Evolutionary conservation across 1,140 invertebrate genomes (phyloP).

Genomic region (Rhagoletis zephyria): DNA sequence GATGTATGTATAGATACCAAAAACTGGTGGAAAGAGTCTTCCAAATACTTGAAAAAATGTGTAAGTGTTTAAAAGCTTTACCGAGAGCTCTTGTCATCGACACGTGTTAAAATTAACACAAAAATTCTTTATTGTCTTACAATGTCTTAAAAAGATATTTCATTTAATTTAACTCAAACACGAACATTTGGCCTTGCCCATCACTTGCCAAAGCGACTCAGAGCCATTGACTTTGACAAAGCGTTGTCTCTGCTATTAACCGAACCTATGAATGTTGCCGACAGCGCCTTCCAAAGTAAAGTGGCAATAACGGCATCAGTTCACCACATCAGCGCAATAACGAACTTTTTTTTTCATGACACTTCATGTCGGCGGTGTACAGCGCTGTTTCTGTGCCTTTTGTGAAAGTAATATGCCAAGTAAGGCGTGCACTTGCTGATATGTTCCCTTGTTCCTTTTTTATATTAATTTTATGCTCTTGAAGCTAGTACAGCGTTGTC

Average conservation of each 20-base stretch:
- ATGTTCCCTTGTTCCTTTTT: slow-evolving; percentile 51
- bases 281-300: background rate
- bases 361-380: background rate
- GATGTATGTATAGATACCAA: too few species aligned
- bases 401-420: slow-evolving; percentile 32
- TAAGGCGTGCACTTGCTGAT: slow-evolving; percentile 45
- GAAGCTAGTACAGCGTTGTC: slow-evolving; percentile 6
- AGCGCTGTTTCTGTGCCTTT: slow-evolving; percentile 3
- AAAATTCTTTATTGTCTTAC: too few species aligned
- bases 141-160: background rate
- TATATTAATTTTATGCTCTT: background rate
- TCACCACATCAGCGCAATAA: slow-evolving; percentile 33
- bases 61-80: too few species aligned
- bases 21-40: too few species aligned
- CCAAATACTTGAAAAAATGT: too few species aligned
- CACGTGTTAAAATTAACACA: too few species aligned
- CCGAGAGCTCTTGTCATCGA: too few species aligned
- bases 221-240: slow-evolving; percentile 17
- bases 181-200: slow-evolving; percentile 34
- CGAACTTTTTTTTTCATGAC: background rate
- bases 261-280: slow-evolving; percentile 3
- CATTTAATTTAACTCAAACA: slow-evolving; percentile 17
- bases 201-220: background rate
- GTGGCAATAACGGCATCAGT: slow-evolving; percentile 38
- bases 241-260: slow-evolving; percentile 16